Evolutionary conservation across 2,797 vertebrate species (phyloP).

Genomic region (Gymnodraco acuticeps): DNA sequence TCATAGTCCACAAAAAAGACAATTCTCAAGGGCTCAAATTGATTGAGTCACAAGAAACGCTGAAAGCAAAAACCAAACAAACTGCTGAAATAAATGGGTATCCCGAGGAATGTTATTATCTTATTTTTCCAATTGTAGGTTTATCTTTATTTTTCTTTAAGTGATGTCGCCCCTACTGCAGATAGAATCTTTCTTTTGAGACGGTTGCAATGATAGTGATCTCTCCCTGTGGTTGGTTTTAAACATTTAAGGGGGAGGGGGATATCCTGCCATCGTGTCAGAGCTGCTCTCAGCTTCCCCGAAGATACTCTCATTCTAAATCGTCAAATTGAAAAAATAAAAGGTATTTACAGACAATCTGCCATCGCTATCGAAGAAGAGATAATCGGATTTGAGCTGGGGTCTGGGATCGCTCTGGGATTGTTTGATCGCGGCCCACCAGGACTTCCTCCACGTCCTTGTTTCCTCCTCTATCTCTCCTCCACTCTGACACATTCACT

Average conservation of each 20-base stretch:
- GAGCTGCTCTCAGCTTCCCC: conserved; percentile 40
- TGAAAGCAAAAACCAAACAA: conserved; percentile 18
- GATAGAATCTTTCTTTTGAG: conserved; percentile 63
- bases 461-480: conserved; percentile 34
- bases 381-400: conserved; percentile 52
- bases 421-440: conserved; percentile 25
- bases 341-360: conserved; percentile 67
- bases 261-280: conserved; percentile 58
- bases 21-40: conserved; percentile 5
- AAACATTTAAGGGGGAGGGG: conserved; percentile 50
- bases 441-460: conserved; percentile 10
- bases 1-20: neutral
- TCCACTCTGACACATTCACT: conserved; percentile 38
- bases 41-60: neutral
- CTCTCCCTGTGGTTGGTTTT: conserved; percentile 48
- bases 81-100: conserved; percentile 25
- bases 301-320: conserved; percentile 53
- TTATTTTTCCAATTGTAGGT: conserved; percentile 4
- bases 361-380: conserved; percentile 45
- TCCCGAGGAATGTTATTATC: neutral
- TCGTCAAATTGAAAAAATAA: conserved; percentile 60
- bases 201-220: conserved; percentile 62
- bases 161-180: conserved; percentile 28
- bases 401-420: conserved; percentile 31
- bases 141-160: conserved; percentile 39